phyloP scores from a whole-genome alignment of 2,797 vertebrate species.

The Lagorchestes hirsutus region DNA sequence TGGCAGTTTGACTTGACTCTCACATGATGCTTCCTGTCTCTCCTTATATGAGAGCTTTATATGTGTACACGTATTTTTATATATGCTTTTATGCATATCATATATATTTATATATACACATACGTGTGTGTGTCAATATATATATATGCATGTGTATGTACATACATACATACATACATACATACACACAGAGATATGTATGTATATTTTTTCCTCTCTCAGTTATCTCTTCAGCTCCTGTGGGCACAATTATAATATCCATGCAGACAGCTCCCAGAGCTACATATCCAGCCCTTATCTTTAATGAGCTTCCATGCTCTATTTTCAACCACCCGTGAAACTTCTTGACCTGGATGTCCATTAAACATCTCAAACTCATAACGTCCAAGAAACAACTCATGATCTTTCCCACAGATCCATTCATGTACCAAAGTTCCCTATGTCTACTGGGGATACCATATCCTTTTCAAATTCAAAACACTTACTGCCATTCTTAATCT shows the following conservation, averaged over 20 bases:
- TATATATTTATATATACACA: too few species aligned
- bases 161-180: too few species aligned
- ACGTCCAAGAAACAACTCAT: neutral
- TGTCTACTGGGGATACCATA: neutral
- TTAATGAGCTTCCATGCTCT: neutral
- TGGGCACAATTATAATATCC: neutral
- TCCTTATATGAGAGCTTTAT: neutral
- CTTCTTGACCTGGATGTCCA: neutral
- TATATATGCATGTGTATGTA: too few species aligned
- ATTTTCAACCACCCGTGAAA: neutral
- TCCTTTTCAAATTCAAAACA: neutral
- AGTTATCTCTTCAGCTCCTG: neutral
- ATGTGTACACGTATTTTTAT: too few species aligned
- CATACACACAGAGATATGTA: too few species aligned
- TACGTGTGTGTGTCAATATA: too few species aligned
- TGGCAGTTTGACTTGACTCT: neutral
- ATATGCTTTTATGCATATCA: too few species aligned
- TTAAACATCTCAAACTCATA: neutral
- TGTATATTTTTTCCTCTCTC: too few species aligned
- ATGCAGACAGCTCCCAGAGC: neutral
- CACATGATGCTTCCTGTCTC: neutral
- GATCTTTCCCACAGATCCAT: neutral
- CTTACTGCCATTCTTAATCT: neutral
- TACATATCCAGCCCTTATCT: neutral
- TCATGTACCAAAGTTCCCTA: neutral